Evolutionary conservation across 2,888 invertebrate genomes (phyloP), one percentile per base, ranked within the genome.

Genomic region (Eucera pruinosa): DNA sequence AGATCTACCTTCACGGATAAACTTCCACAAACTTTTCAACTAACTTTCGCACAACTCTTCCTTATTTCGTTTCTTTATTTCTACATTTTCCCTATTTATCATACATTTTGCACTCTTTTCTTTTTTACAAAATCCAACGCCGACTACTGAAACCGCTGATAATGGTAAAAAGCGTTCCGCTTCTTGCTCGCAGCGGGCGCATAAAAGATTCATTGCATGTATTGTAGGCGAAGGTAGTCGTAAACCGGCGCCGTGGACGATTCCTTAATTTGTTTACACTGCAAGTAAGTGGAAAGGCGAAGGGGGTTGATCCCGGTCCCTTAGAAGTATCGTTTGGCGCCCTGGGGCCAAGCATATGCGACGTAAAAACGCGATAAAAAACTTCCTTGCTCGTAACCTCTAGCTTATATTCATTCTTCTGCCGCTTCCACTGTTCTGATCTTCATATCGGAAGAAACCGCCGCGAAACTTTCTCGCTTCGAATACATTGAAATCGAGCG

Each of bases 231-330:
- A 67, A 58, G 54, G 73, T 30, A 69, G 83, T 86, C 89, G 85
- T 89, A 89, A 90, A 88, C 78, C 87, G 85, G 72, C 81, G 78
- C 84, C 83, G 82, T 83, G 84, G 87, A 87, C 88, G 89, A 89
- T 90, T 90, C 91, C 90, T 90, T 91, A 91, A 91, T 91, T 91
- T 91, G 90, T 90, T 91, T 90, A 90, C 91, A 90, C 89, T 90
- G 88, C 81, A 83, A 83, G 86, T 76, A 77, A 83, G 84, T 73
- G 57, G 78, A 66, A 80, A 78, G 58, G 77, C 64, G 71, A 79
- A 54, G 64, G 79, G 61, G 68, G 71, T 78, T 81, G 83, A 80
- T 75, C 70, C 73, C 48, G 52, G 60, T 52, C 67, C 70, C 66
- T 65, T 64, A 36, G 45, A 36, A 72, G 68, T 60, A 70, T 62